Evolutionary conservation across 2,888 invertebrate species (phyloP), one percentile per base, ranked within the genome.

Genomic region (Agelastica alni): DNA sequence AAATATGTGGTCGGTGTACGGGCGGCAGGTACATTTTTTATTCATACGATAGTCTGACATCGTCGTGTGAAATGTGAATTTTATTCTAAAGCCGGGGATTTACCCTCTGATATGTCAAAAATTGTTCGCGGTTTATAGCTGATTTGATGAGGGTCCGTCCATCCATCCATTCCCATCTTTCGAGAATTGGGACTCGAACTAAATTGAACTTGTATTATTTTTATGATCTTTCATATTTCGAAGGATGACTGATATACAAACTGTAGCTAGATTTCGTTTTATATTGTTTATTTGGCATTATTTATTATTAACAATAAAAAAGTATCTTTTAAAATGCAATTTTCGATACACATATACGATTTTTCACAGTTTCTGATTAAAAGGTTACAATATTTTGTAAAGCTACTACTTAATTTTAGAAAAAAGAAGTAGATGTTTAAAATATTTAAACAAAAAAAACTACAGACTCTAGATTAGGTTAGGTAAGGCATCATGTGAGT

Each of bases 101-200:
- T 59, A 57, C 71, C 72, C 69, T 65, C 60, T 56, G 61, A 64
- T 70, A 72, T 67, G 75, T 76, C 76, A 75, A 70, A 75, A 75
- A 75, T 74, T 70, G 73, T 75, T 73, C 74, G 75, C 75, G 74
- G 75, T 74, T 75, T 76, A 73, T 73, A 68, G 69, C 65, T 66
- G 69, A 71, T 75, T 75, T 75, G 75, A 75, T 70, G 70, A 74
- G 75, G 75, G 75, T 71, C 62, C 58, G 48, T 54, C 51, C 37
- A 37, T 37, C 37, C 18, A 20, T 37, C 37, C 37, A 20, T 37
- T 37, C 60, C 59, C 59, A 59, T 54, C 58, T 34, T 4, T 53
- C 53, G 43, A 51, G 60, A 59, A 61, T 59, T 59, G 60, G 54
- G 59, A 60, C 58, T 58, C 61, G 57, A 57, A 60, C 61, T 58